Evolutionary conservation across 2,888 invertebrate genomes (phyloP).

Genomic region (Phengaris alcon): DNA sequence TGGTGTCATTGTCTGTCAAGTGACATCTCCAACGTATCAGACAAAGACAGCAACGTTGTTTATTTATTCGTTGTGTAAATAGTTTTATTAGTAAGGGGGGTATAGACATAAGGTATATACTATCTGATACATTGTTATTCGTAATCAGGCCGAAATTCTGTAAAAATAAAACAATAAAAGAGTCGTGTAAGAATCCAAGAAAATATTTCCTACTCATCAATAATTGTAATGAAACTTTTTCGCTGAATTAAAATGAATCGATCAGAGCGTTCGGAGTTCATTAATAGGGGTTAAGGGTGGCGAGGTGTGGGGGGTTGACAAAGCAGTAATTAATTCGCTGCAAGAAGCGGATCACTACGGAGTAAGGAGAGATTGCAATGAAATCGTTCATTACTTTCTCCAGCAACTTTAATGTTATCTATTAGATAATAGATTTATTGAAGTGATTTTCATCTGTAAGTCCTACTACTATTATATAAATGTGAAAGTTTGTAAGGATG

Average conservation of each 20-base stretch:
- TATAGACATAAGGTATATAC: no score
- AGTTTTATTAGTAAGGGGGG: no score
- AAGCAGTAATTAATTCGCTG: conserved; percentile 66
- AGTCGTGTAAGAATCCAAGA: background rate
- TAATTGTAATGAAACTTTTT: conserved; percentile 26
- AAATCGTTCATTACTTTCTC: conserved; percentile 39
- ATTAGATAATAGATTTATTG: conserved; percentile 18
- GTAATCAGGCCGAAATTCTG: no score
- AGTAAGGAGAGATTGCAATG: conserved; percentile 59
- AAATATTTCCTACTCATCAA: conserved; percentile 17
- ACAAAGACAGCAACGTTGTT: no score
- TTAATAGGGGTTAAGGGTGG: conserved; percentile 44
- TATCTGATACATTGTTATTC: no score
- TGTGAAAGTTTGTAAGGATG: no score
- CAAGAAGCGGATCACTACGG: conserved; percentile 62
- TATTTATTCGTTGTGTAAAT: no score
- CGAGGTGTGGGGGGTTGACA: conserved; percentile 51
- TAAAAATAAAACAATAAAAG: background rate
- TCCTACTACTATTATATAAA: no score
- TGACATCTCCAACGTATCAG: no score
- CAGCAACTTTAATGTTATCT: conserved; percentile 31
- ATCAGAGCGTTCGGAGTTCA: conserved; percentile 44
- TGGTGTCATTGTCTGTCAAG: no score
- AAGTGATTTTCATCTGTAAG: background rate
- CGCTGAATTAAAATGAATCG: conserved; percentile 28